Base-by-base conservation (phyloP, 2,113 vertebrate species). In the Zeus faber region DNA sequence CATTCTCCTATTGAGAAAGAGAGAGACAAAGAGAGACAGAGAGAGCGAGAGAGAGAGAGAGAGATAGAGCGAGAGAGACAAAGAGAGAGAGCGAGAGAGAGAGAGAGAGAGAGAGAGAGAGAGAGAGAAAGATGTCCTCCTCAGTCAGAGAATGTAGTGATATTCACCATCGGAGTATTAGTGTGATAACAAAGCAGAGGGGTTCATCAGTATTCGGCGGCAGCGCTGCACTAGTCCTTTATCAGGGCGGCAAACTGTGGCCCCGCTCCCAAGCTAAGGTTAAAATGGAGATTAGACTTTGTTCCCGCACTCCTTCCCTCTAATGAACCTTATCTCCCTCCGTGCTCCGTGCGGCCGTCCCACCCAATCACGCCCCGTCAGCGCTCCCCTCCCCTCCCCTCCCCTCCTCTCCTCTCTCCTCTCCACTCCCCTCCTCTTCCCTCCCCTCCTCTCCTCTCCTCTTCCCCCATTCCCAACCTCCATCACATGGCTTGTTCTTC, bases 221-320 rank as follows among this genome's bases (percentile, higher is more conserved):
- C 20, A 47, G 40, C 40, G 8, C 40, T 17, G n/a, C n/a, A n/a
- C 73, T 53, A 53, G 72, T 76, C 68, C 74, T 81, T 85, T 83
- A 82, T 80, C 82, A 66, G 76, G 49, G 63, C 68, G 47, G 58
- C 73, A 55, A 74, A n/a, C 74, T 67, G 62, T 43, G 51, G 76
- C 67, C 70, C 83, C 75, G 68, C 68, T 67, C 74, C 69, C 81
- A 78, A 81, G 76, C 79, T 80, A 84, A 86, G 80, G 85, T 89
- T 86, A 89, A 88, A 87, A 86, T 73, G 73, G 75, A 89, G 87
- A 87, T 89, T 85, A 82, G 11, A 57, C 75, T 82, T 75, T 78
- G 72, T 76, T 85, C 79, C 67, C 13, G 58, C 55, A 46, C 70
- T 74, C 71, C 67, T 69, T 67, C 77, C 70, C 62, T 70, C 70